A percentile compares a stretch with the other conserved stretches of the same genome.
phyloP scores from a whole-genome alignment of 2,113 vertebrate species.

The Mesembrinibis cayennensis region DNA sequence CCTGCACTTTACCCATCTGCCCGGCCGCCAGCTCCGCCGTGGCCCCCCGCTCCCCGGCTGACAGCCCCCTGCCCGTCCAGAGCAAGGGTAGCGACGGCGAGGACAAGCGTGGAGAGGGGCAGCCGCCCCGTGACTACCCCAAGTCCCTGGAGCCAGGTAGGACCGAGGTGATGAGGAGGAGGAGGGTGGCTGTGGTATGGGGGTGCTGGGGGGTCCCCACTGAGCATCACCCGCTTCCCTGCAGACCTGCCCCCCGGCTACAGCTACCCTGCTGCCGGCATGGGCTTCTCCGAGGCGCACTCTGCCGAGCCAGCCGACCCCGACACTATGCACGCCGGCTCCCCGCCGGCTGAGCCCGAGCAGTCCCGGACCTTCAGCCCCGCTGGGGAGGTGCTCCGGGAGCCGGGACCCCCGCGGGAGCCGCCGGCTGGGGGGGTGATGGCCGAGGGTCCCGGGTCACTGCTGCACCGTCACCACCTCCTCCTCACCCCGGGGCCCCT shows the following conservation, averaged over 20 bases:
- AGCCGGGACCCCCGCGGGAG: not conserved
- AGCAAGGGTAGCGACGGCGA: constrained; percentile 77
- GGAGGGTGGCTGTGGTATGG: not conserved
- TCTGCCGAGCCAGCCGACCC: constrained; percentile 85
- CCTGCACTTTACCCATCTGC: constrained; percentile 86
- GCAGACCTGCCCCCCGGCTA: constrained; percentile 88
- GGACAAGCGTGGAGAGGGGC: constrained; percentile 80
- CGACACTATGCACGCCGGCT: constrained; percentile 80
- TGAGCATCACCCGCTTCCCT: fast-evolving
- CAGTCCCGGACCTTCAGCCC: constrained; percentile 71
- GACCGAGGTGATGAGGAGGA: not conserved
- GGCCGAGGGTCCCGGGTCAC: not conserved
- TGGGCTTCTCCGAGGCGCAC: constrained; percentile 80
- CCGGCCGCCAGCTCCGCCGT: constrained; percentile 75
- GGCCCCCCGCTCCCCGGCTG: constrained; percentile 80
- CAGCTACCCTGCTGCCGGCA: constrained; percentile 75
- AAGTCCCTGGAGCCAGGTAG: constrained; percentile 88
- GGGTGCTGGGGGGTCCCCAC: fast-evolving
- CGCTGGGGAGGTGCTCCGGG: not conserved
- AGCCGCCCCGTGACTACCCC: constrained; percentile 78
- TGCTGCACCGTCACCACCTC: constrained; percentile 24
- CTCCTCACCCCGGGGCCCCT: constrained; percentile 35
- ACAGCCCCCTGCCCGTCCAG: constrained; percentile 82
- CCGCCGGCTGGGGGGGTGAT: not conserved
- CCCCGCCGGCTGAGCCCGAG: constrained; percentile 68